A percentile compares a stretch with the other conserved stretches of the same genome.
Conservation (phyloP, 2,888 invertebrate species). For the Chelonus formosanus region DNA sequence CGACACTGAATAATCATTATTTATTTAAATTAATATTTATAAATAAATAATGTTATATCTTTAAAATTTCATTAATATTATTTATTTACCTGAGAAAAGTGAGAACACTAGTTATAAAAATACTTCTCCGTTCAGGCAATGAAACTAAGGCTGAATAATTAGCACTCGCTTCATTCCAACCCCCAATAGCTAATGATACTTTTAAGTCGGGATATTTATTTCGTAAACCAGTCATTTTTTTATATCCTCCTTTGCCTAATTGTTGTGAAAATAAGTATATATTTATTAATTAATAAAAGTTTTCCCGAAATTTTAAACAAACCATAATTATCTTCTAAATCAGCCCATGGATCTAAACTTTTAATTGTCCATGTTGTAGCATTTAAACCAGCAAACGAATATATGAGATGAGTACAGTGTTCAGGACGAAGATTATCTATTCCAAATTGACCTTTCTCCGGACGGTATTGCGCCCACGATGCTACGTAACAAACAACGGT, state of each 20-base stretch:
- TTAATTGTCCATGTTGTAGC: conserved; percentile 73
- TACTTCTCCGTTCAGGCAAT: conserved; percentile 70
- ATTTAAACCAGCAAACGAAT: conserved; percentile 83
- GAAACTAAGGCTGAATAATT: conserved; percentile 78
- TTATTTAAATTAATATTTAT: no score
- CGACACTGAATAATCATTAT: no score
- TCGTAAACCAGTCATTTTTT: conserved; percentile 74
- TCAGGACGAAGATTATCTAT: conserved; percentile 76
- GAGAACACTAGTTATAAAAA: conserved; percentile 77
- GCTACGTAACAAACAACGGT: conserved; percentile 83
- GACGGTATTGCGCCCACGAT: conserved; percentile 82
- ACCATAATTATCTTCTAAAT: conserved; percentile 80
- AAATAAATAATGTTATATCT: no score
- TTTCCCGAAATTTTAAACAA: no score
- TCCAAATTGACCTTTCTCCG: conserved; percentile 72
- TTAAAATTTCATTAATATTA: neutral
- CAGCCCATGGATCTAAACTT: conserved; percentile 81
- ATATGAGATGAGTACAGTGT: conserved; percentile 83
- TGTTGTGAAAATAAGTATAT: no score
- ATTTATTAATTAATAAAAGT: no score
- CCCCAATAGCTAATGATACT: conserved; percentile 83
- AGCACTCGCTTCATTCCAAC: conserved; percentile 89
- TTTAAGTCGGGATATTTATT: conserved; percentile 74
- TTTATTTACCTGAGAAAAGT: conserved; percentile 71
- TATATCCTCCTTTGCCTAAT: conserved; percentile 67